These are phyloP conservation scores for Dorcus hopei DNA, from an alignment of 2,888 invertebrate genomes.

Conservation along the genomic window DNA sequence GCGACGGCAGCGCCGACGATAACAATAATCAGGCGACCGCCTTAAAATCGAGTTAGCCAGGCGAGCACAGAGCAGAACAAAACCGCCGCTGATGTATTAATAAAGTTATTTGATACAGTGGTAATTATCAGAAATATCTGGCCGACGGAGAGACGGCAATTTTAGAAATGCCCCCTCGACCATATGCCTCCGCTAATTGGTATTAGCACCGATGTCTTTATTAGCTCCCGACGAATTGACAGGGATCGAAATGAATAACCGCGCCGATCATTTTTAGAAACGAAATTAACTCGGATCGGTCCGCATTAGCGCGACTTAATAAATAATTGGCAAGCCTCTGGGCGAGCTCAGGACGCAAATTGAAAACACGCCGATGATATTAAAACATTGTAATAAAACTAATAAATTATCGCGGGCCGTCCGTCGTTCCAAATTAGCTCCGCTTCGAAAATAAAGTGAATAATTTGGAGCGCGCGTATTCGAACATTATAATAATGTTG, in stretches of 20 bases:
- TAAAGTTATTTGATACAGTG: constrained; percentile 1
- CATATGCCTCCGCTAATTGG: neutral
- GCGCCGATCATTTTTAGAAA: no score
- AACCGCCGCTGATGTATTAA: neutral
- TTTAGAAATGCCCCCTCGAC: neutral
- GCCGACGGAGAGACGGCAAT: neutral
- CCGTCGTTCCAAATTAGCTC: neutral
- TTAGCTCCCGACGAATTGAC: no score
- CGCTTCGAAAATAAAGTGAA: neutral
- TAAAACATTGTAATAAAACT: neutral
- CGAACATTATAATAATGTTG: neutral
- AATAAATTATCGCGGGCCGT: neutral
- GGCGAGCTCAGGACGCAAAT: no score
- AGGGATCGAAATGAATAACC: no score
- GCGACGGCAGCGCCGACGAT: no score
- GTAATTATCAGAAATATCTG: constrained; percentile 3
- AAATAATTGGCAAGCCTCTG: no score
- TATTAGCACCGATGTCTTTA: neutral
- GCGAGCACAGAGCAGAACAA: neutral
- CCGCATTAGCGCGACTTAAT: no score
- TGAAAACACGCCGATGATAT: no score
- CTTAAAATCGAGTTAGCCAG: no score
- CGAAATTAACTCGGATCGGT: no score
- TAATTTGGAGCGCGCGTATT: neutral
- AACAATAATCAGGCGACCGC: no score